Evolutionary conservation across 30 jellyfish, hydroid and myxozoan genomes (phyloP).

Genomic region (Aurelia sp.): DNA sequence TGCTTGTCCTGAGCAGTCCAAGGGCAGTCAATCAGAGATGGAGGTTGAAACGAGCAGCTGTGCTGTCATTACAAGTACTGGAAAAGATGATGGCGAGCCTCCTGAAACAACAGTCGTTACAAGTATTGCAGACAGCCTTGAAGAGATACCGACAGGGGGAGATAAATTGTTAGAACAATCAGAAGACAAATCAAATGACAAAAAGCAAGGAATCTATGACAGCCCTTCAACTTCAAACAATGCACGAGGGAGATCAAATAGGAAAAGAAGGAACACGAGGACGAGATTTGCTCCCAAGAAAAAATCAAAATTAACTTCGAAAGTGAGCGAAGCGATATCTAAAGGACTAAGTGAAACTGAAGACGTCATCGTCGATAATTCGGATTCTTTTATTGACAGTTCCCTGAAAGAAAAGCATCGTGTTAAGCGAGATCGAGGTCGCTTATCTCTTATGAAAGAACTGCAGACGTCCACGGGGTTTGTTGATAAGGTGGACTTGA

Average conservation of each 20-base stretch:
- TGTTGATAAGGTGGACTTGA: conserved; percentile 71
- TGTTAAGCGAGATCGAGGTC: conserved; percentile 22
- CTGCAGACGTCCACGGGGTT: conserved; percentile 74
- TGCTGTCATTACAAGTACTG: background rate
- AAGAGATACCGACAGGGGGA: background rate
- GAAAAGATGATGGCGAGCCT: background rate
- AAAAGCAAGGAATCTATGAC: background rate
- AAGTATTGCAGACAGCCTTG: background rate
- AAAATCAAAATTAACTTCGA: background rate
- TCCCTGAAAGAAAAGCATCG: background rate
- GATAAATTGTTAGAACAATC: background rate
- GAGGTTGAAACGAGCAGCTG: background rate
- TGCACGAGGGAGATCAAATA: background rate
- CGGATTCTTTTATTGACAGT: background rate
- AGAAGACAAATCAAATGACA: background rate
- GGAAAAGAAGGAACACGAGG: conserved; percentile 8
- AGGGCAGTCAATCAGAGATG: background rate
- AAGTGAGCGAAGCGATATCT: background rate
- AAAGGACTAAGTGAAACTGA: background rate
- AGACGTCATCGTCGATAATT: background rate
- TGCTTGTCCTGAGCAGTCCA: background rate
- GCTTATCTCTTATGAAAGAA: conserved; percentile 55
- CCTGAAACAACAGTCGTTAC: background rate
- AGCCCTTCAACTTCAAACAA: background rate
- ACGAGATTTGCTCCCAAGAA: conserved; percentile 27